Conservation (phyloP, 2,797 vertebrate species). For the Sebastes glaucus region DNA sequence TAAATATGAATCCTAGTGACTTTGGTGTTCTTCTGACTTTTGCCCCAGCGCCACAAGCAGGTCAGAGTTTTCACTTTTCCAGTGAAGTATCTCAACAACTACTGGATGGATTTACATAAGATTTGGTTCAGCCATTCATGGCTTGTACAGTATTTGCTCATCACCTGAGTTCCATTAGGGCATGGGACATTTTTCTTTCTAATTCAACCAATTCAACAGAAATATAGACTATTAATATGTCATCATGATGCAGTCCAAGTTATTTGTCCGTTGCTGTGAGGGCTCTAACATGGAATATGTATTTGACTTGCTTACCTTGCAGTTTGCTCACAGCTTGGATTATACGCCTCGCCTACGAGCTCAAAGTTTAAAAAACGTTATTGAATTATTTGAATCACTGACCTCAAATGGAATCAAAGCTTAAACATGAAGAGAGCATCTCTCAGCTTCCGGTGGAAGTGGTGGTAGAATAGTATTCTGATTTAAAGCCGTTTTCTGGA, state of each 20-base stretch:
- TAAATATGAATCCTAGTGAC: too few species aligned
- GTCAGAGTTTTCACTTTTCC: too few species aligned
- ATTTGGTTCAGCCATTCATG: too few species aligned
- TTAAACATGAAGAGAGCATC: not conserved
- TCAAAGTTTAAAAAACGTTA: not conserved
- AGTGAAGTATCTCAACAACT: too few species aligned
- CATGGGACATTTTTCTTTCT: not conserved
- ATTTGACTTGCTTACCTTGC: not conserved
- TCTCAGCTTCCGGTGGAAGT: not conserved
- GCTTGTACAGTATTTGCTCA: not conserved
- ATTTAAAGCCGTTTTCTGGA: not conserved
- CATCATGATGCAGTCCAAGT: not conserved
- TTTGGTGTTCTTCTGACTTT: too few species aligned
- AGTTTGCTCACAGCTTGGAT: not conserved
- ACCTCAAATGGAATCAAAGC: not conserved
- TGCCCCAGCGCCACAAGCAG: too few species aligned
- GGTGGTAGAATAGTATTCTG: not conserved
- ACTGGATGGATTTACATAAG: too few species aligned
- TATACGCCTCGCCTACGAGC: not conserved
- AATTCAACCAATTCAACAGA: not conserved
- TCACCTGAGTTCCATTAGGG: not conserved
- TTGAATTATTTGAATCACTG: constrained; percentile 5
- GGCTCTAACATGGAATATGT: not conserved
- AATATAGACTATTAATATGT: not conserved
- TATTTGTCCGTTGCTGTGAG: not conserved